These are phyloP conservation scores for Zalophus californianus DNA, from an alignment of 2,797 vertebrate species.

Conservation along the genomic window DNA sequence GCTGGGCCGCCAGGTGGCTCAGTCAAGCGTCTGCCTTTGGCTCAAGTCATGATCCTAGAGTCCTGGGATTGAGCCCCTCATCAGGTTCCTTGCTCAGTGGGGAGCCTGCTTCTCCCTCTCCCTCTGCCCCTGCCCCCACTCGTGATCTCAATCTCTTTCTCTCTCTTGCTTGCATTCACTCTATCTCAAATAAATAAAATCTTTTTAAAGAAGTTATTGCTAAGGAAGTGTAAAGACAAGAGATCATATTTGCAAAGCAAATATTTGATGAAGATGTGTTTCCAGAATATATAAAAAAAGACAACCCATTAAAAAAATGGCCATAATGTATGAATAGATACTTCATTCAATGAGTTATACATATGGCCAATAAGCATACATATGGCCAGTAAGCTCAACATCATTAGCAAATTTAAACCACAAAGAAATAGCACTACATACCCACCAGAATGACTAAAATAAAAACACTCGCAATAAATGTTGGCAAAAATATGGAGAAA, in stretches of 20 bases:
- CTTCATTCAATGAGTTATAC: background rate
- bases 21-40: background rate
- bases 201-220: background rate
- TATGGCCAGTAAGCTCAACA: background rate
- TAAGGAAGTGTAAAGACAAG: background rate
- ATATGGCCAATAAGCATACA: background rate
- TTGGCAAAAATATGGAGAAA: background rate
- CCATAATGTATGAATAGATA: background rate
- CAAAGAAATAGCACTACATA: background rate
- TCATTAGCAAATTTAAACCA: background rate
- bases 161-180: background rate
- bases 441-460: background rate
- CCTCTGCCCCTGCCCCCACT: background rate
- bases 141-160: background rate
- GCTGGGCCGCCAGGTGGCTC: background rate
- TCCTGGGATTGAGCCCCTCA: background rate
- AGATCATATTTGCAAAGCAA: background rate
- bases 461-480: background rate
- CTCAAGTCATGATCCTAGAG: background rate
- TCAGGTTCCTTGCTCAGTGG: background rate
- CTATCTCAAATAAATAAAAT: background rate
- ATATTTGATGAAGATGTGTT: background rate
- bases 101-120: background rate
- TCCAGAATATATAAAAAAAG: background rate
- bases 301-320: background rate